Percentiles rank a stretch among this genome's conserved stretches.
Evolutionary conservation across 2,888 invertebrate genomes (phyloP).

Genomic region (Microctonus aethiopoides): DNA sequence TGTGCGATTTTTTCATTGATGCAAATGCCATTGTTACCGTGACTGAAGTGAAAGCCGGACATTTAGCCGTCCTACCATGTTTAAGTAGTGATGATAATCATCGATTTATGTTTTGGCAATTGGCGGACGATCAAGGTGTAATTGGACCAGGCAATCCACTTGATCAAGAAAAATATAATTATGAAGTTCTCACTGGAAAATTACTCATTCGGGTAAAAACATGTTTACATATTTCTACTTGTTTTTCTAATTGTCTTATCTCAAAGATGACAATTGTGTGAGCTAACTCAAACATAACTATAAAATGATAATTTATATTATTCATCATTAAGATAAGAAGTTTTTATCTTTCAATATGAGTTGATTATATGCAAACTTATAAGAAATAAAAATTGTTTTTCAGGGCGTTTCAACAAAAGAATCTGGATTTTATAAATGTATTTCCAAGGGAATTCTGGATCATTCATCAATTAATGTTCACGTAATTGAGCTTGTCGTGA

Average conservation of each 20-base stretch:
- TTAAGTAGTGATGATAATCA: slow-evolving; percentile 75
- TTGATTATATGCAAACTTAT: slow-evolving; percentile 6
- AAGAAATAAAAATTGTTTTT: slow-evolving; percentile 41
- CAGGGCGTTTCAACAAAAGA: slow-evolving; percentile 74
- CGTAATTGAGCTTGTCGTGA: slow-evolving; percentile 73
- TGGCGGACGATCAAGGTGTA: slow-evolving; percentile 69
- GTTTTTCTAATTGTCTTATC: neutral
- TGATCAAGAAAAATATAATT: slow-evolving; percentile 75
- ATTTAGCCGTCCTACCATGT: slow-evolving; percentile 73
- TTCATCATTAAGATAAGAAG: neutral
- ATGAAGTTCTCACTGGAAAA: slow-evolving; percentile 77
- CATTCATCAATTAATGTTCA: slow-evolving; percentile 69
- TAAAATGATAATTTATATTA: neutral
- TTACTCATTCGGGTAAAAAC: slow-evolving; percentile 74
- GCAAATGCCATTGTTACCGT: slow-evolving; percentile 52
- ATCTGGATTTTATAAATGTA: slow-evolving; percentile 75
- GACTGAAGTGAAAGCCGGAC: slow-evolving; percentile 71
- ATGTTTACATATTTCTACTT: neutral
- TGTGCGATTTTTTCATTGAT: slow-evolving; percentile 43
- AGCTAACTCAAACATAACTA: neutral
- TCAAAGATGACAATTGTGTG: neutral
- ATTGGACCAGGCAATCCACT: slow-evolving; percentile 75
- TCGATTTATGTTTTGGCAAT: slow-evolving; percentile 77
- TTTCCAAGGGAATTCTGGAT: slow-evolving; percentile 72
- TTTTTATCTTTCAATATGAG: neutral